Evolutionary conservation across 1,140 invertebrate species (phyloP), one percentile per base, ranked within the genome.

Genomic region (Drosophila biarmipes): DNA sequence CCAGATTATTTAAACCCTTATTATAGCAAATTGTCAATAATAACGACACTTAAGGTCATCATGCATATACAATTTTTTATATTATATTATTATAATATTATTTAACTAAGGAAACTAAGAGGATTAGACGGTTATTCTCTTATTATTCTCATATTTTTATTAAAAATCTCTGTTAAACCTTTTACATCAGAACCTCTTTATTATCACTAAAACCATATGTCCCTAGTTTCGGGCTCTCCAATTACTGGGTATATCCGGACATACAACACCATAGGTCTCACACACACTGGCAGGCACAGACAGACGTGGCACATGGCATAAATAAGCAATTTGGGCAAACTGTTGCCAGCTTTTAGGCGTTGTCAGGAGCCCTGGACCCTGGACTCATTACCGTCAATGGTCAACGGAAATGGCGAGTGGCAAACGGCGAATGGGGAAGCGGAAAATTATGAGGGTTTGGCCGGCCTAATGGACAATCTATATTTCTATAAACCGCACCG

Each of bases 321-420:
- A 82, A 84, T 84, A 82, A 84, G 79, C 80, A 84, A 82, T 82
- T 82, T 79, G 46, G 37, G 17, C 64, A 80, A 80, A 72, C 80
- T 85, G 80, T 76, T 86, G 80, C 80, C 80, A 80, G 55, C 66
- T 67, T 72, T 84, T 66, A 57, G 61, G 64, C 64, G 57, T 55
- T 69, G 31, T 53, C 53, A 53, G 43, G 27, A 37, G 29, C n/a
- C n/a, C n/a, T n/a, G n/a, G n/a, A 12, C 53, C 35, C 24, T 14
- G 31, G 15, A 54, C 52, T 71, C 38, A 53, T 76, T 71, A 57
- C 42, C 34, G 63, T 56, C 64, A 71, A 56, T 69, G 63, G 51
- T 40, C 58, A 62, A 62, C 58, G 58, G 34, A 46, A 69, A 38
- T 69, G 63, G 34, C 27, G 40, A 54, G 37, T 43, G 38, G 14